phyloP scores from a whole-genome alignment of 1,140 invertebrate species.

The Atta texana region DNA sequence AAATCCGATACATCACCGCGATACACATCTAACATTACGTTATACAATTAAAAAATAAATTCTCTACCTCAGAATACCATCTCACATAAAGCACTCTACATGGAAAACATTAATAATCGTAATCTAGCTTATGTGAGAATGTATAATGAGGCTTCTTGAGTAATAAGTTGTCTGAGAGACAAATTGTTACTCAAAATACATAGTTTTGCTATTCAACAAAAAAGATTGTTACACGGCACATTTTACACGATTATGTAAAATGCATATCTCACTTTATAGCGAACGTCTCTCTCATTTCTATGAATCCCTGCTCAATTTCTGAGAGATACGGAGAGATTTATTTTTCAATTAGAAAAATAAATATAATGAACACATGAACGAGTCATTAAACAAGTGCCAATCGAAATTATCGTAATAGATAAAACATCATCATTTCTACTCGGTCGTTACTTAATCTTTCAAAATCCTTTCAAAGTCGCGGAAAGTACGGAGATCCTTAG shows the following conservation, averaged over 20 bases:
- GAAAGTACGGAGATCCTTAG: constrained; percentile 23
- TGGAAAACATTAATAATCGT: constrained; percentile 3
- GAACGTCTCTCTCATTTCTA: constrained; percentile 22
- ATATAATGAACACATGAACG: constrained; percentile 19
- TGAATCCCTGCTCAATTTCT: background rate
- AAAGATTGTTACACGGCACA: background rate
- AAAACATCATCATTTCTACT: background rate
- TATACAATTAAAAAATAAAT: constrained; percentile 17
- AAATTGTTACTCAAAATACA: constrained; percentile 20
- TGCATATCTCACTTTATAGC: background rate
- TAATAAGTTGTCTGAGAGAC: constrained; percentile 16
- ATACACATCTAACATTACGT: background rate
- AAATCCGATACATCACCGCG: background rate
- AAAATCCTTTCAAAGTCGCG: constrained; percentile 28
- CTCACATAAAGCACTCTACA: background rate
- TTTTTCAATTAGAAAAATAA: constrained; percentile 21
- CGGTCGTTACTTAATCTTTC: constrained; percentile 17
- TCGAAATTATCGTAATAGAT: constrained; percentile 4
- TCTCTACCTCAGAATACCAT: constrained; percentile 5
- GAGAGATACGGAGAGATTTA: background rate
- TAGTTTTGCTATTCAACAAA: background rate
- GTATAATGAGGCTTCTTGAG: background rate
- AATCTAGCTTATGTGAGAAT: constrained; percentile 3
- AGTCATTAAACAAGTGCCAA: constrained; percentile 2
- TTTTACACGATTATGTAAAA: background rate